These are phyloP conservation scores for Leptinotarsa defecta DNA, from an alignment of 1,140 invertebrate species.

Conservation along the genomic window DNA sequence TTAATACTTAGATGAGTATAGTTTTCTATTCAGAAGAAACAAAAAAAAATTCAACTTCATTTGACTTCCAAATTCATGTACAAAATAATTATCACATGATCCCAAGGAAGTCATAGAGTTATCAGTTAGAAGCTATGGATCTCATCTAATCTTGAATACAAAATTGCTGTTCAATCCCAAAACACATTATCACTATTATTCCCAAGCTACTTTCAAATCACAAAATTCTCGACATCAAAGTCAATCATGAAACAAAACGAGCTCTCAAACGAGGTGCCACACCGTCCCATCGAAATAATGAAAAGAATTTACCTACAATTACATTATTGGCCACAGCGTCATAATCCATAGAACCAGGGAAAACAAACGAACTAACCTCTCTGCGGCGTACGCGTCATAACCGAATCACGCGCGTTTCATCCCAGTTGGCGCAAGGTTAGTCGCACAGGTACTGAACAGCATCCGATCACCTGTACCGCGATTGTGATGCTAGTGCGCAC, in stretches of 20 bases:
- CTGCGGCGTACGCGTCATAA: slow-evolving; percentile 16
- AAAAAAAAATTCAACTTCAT: too few relatives aligned
- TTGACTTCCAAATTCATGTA: too few relatives aligned
- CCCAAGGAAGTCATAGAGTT: too few relatives aligned
- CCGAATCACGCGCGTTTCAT: slow-evolving; percentile 18
- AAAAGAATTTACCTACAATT: slow-evolving; percentile 33
- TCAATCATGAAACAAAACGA: neutral
- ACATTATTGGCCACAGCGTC: slow-evolving; percentile 32
- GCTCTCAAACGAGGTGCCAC: neutral
- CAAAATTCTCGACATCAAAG: neutral
- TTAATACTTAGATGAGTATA: too few relatives aligned
- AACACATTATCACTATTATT: too few relatives aligned
- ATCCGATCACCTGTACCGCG: slow-evolving; percentile 28
- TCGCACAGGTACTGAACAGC: slow-evolving; percentile 32
- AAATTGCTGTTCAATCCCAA: too few relatives aligned
- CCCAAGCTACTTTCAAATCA: too few relatives aligned
- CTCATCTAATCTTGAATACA: too few relatives aligned
- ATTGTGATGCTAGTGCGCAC: neutral
- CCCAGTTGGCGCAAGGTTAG: slow-evolving; percentile 21
- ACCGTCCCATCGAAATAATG: neutral
- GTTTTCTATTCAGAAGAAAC: too few relatives aligned
- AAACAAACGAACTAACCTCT: slow-evolving; percentile 27
- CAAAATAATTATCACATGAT: too few relatives aligned
- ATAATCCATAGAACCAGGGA: slow-evolving; percentile 30
- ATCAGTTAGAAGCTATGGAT: too few relatives aligned